Conservation (phyloP, 2,797 vertebrate species). For the Cyclura pinguis region DNA sequence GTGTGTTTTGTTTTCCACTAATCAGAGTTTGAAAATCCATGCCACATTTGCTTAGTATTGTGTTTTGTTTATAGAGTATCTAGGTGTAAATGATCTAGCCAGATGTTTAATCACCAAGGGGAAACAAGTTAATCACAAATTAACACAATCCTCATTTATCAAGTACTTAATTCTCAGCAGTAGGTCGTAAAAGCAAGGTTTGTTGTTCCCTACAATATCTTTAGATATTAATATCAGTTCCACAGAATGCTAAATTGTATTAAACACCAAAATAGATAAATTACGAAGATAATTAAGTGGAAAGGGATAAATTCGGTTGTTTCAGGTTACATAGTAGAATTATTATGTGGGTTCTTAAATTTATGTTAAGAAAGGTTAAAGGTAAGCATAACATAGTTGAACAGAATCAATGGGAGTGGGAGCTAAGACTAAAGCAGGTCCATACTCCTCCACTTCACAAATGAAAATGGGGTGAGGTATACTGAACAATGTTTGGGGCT, state of each 20-base stretch:
- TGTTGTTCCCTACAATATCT: slow-evolving; percentile 38
- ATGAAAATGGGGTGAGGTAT: background rate
- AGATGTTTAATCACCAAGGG: slow-evolving; percentile 75
- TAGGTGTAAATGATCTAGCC: slow-evolving; percentile 74
- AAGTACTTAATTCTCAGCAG: slow-evolving; percentile 75
- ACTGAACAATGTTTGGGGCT: background rate
- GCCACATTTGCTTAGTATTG: slow-evolving; percentile 64
- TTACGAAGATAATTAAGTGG: slow-evolving; percentile 31
- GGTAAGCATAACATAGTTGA: background rate
- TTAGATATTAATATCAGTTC: slow-evolving; percentile 58
- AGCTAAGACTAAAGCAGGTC: background rate
- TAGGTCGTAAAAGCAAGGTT: slow-evolving; percentile 48
- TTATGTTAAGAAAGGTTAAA: background rate
- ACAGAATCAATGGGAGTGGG: background rate
- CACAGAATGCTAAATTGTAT: slow-evolving; percentile 49
- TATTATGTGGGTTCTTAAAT: slow-evolving; percentile 17
- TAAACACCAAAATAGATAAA: slow-evolving; percentile 37
- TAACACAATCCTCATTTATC: slow-evolving; percentile 71
- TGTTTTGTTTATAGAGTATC: slow-evolving; percentile 69
- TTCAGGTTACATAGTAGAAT: slow-evolving; percentile 29
- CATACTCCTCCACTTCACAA: background rate
- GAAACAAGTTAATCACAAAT: slow-evolving; percentile 74
- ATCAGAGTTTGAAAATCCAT: slow-evolving; percentile 57
- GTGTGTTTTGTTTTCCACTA: slow-evolving; percentile 49
- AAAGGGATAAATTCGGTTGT: slow-evolving; percentile 21